These are phyloP conservation scores for Trematomus loennbergii DNA, from an alignment of 2,113 vertebrate genomes.

Conservation along the genomic window DNA sequence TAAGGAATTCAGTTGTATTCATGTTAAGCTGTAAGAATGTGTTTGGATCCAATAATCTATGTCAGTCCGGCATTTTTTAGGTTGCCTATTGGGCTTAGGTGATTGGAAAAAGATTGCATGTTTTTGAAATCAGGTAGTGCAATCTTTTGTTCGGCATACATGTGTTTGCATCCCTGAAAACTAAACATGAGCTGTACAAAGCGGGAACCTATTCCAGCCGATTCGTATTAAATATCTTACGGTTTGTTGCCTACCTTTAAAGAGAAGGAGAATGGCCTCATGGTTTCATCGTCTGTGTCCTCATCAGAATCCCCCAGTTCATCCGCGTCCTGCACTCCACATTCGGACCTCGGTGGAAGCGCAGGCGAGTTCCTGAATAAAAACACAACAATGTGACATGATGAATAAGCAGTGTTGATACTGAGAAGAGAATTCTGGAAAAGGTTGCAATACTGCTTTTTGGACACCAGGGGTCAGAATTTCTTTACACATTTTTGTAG, in stretches of 20 bases:
- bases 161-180: neutral
- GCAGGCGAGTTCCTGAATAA: conserved; percentile 91
- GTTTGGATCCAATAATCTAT: too few species aligned
- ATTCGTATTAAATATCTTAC: neutral
- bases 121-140: too few species aligned
- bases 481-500: conserved; percentile 13
- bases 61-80: too few species aligned
- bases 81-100: too few species aligned
- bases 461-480: conserved; percentile 59
- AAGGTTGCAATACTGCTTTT: conserved; percentile 32
- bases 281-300: conserved; percentile 89
- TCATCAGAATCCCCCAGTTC: conserved; percentile 89
- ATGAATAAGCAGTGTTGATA: conserved; percentile 13
- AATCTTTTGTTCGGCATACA: too few species aligned
- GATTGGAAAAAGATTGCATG: too few species aligned
- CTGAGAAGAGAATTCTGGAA: neutral
- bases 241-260: conserved; percentile 85
- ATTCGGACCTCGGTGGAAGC: conserved; percentile 93
- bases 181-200: neutral
- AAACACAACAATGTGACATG: conserved; percentile 28
- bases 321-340: conserved; percentile 95
- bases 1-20: too few species aligned
- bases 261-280: conserved; percentile 79
- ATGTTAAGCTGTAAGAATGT: too few species aligned
- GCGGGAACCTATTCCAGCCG: neutral